These are phyloP conservation scores for Rhynchophorus ferrugineus DNA, from an alignment of 1,140 invertebrate species.

Conservation along the genomic window DNA sequence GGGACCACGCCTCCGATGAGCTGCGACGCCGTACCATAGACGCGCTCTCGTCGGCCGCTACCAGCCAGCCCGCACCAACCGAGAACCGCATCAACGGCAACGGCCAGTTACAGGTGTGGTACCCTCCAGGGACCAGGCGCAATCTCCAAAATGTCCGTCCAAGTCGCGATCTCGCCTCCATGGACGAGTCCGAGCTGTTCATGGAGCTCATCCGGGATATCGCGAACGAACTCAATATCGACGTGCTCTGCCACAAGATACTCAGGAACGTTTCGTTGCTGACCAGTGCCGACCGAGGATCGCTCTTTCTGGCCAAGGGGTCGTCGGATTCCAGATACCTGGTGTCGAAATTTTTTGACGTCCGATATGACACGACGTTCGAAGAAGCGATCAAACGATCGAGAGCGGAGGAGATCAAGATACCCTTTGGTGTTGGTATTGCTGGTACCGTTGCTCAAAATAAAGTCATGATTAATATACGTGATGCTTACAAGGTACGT, in stretches of 20 bases:
- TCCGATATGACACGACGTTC: constrained; percentile 77
- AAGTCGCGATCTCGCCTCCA: constrained; percentile 28
- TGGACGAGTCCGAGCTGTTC: constrained; percentile 69
- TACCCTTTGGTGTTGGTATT: constrained; percentile 86
- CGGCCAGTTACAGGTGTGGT: constrained; percentile 67
- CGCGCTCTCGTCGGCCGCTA: constrained; percentile 24
- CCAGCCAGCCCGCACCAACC: constrained; percentile 2
- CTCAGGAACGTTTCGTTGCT: constrained; percentile 83
- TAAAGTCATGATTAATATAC: constrained; percentile 84
- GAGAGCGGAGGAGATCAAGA: constrained; percentile 70
- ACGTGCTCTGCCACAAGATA: constrained; percentile 89
- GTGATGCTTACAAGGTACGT: constrained; percentile 76
- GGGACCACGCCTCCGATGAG: constrained; percentile 61
- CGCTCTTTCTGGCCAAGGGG: constrained; percentile 79
- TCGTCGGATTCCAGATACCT: constrained; percentile 66
- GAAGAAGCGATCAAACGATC: constrained; percentile 66
- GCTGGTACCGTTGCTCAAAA: constrained; percentile 81
- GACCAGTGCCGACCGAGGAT: constrained; percentile 79
- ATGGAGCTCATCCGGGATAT: constrained; percentile 92
- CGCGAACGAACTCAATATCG: constrained; percentile 87
- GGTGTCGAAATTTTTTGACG: constrained; percentile 86
- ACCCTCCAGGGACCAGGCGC: constrained; percentile 56
- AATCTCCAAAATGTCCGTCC: constrained; percentile 37
- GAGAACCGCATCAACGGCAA: constrained; percentile 50
- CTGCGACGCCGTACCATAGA: constrained; percentile 46